Percentiles rank a stretch among this genome's conserved stretches.
phyloP scores from a whole-genome alignment of 1,140 invertebrate species.

The Agrilus planipennis region DNA sequence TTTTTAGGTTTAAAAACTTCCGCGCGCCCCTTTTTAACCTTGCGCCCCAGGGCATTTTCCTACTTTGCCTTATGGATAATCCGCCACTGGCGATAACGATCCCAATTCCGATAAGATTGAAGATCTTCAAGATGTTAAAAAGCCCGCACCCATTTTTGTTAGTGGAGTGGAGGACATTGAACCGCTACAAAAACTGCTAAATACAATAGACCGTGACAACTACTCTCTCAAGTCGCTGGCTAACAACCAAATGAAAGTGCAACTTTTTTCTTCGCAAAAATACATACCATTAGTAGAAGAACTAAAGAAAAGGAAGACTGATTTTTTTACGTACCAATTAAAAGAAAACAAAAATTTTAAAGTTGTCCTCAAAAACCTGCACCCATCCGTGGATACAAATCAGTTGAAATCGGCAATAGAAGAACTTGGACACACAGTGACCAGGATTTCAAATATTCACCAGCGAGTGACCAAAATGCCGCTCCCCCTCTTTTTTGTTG shows the following conservation, averaged over 20 bases:
- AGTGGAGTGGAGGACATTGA: background rate
- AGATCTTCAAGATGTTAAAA: too few species aligned
- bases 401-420: conserved; percentile 3
- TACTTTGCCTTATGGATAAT: too few species aligned
- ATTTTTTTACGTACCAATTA: conserved; percentile 1
- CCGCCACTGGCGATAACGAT: too few species aligned
- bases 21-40: too few species aligned
- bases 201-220: background rate
- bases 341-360: background rate
- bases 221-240: background rate
- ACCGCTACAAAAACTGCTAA: background rate
- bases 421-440: conserved; percentile 10
- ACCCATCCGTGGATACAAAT: conserved; percentile 1
- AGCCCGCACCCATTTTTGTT: conserved; percentile 4
- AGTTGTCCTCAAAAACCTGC: conserved; percentile 7
- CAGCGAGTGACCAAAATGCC: conserved; percentile 18
- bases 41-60: too few species aligned
- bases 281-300: background rate
- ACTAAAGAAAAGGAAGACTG: background rate
- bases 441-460: conserved; percentile 13
- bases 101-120: too few species aligned
- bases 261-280: background rate
- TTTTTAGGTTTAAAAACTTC: too few species aligned
- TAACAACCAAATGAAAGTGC: conserved; percentile 4
- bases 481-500: conserved; percentile 24